A percentile compares a stretch with the other conserved stretches of the same genome.
These are phyloP conservation scores for Ophion ellenae DNA, from an alignment of 2,888 invertebrate species.

Conservation along the genomic window DNA sequence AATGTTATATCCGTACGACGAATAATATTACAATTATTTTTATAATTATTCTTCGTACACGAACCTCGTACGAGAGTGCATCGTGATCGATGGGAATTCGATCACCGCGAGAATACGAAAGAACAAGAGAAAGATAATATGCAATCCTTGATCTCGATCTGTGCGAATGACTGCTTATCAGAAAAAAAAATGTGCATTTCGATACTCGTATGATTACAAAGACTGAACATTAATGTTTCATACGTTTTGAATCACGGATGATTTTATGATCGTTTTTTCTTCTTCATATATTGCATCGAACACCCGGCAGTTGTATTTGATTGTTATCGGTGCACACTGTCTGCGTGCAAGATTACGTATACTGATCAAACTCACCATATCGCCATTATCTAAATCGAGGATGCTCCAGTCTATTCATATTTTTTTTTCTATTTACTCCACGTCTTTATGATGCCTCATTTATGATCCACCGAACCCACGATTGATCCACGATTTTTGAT, in stretches of 20 bases:
- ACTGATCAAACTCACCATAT: background rate
- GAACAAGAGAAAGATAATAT: constrained; percentile 4
- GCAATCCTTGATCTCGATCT: constrained; percentile 50
- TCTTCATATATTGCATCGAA: background rate
- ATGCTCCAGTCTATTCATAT: background rate
- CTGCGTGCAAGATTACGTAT: background rate
- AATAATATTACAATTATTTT: constrained; percentile 34
- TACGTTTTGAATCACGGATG: background rate
- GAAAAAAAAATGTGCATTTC: background rate
- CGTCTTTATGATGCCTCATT: background rate
- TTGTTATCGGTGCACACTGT: background rate
- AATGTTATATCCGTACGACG: background rate
- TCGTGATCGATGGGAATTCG: constrained; percentile 19
- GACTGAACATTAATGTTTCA: background rate
- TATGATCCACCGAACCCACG: background rate
- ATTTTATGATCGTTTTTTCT: background rate
- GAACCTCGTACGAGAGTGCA: constrained; percentile 45
- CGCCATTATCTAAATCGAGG: background rate
- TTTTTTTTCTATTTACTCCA: too few species aligned
- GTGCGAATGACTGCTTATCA: constrained; percentile 39
- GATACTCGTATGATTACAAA: constrained; percentile 1
- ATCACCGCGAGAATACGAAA: constrained; percentile 16
- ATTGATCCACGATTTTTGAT: too few species aligned
- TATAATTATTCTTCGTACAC: constrained; percentile 30
- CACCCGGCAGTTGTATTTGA: constrained; percentile 7